Base-by-base conservation (phyloP, 2,113 vertebrate species). In the Hemichromis elongatus region DNA sequence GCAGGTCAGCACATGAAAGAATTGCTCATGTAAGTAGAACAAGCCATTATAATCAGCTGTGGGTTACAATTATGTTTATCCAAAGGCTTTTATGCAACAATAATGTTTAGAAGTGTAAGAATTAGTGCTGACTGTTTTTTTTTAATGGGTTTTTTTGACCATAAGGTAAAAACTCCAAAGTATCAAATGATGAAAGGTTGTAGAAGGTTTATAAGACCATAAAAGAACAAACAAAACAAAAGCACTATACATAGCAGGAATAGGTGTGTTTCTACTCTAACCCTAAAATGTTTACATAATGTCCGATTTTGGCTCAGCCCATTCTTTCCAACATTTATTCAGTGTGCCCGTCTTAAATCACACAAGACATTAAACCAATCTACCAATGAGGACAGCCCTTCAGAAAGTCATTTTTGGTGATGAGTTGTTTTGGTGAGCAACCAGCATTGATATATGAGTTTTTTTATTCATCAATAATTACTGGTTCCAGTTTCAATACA, bases 1-100 rank as follows among this genome's bases (percentile, higher is more conserved):
- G 73, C 88, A 89, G 66, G 91, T 87, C 77, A 11, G 68, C 63
- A 86, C 88, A 82, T 14, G 83, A 88, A 47, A 83, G n/a, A 12
- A 19, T 8, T 10, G 37, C 56, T 80, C 19, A 1, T 21, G 3
- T 6, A 10, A 68, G 19, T 9, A 57, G 54, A 54, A 14, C 35
- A 24, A 88, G 83, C 8, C 55, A 53, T 80, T 80, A 53, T 9
- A 68, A 11, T 79, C 42, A 42, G 77, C 83, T 73, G 55, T 3
- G 2, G 45, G 75, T n/a, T 63, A 63, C 59, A 37, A 63, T 37
- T 37, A 59, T 19, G n/a, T 61, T 78, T 56, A 28, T 1, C 1
- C 9, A n/a, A 8, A n/a, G 52, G 3, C 8, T n/a, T 53, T n/a
- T 21, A 9, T 10, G 5, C 52, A 9, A 10, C n/a, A 53, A 53